phyloP scores from a whole-genome alignment of 35 echinoderm and acorn worm genomes.

The Apostichopus parvimensis region DNA sequence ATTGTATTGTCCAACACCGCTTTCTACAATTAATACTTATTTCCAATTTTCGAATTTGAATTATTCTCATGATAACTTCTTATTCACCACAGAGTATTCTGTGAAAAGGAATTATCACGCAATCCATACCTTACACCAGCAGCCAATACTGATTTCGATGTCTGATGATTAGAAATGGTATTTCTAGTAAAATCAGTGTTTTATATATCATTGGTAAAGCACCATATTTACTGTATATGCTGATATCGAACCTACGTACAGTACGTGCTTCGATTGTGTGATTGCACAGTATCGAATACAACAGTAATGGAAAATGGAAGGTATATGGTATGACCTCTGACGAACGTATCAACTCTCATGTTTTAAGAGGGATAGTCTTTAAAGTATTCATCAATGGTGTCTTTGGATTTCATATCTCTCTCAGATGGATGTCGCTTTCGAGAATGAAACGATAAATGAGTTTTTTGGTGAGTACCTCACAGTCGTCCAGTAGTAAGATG shows the following conservation, averaged over 20 bases:
- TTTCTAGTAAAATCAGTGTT: not conserved
- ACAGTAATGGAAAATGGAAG: not conserved
- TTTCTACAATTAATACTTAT: too few species aligned
- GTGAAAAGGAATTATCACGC: too few species aligned
- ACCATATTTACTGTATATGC: too few species aligned
- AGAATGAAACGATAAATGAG: slow-evolving; percentile 39
- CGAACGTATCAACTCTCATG: not conserved
- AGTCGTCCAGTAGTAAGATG: not conserved
- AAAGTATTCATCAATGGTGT: slow-evolving; percentile 46
- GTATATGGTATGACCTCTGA: not conserved
- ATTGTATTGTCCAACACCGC: too few species aligned
- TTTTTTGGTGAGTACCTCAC: slow-evolving; percentile 22
- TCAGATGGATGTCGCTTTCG: slow-evolving; percentile 42
- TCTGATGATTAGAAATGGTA: not conserved
- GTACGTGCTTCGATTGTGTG: too few species aligned
- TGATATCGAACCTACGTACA: too few species aligned
- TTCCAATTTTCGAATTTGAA: too few species aligned
- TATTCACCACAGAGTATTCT: too few species aligned
- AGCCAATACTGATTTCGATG: too few species aligned
- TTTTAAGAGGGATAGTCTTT: not conserved
- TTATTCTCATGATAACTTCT: too few species aligned
- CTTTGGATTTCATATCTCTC: not conserved
- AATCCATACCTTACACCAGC: too few species aligned
- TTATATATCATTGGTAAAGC: not conserved
- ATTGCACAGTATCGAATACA: not conserved